Evolutionary conservation across 1,140 invertebrate species (phyloP).

Genomic region (Diorhabda sublineata): DNA sequence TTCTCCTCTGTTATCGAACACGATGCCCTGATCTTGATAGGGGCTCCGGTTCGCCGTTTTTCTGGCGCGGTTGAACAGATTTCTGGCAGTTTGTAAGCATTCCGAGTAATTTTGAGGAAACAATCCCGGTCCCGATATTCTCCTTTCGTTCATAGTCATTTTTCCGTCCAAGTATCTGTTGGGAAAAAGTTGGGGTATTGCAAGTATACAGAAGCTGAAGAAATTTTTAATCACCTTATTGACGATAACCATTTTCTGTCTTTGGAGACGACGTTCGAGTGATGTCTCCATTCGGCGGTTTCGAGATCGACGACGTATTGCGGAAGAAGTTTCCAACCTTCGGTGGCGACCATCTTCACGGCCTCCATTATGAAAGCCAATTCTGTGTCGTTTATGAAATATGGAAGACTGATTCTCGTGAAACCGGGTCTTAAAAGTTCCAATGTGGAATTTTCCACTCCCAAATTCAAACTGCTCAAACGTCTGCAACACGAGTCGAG

Average conservation of each 20-base stretch:
- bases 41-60: constrained; percentile 72
- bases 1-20: constrained; percentile 62
- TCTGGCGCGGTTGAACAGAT: constrained; percentile 71
- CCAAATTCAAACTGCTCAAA: constrained; percentile 58
- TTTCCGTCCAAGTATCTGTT: constrained; percentile 57
- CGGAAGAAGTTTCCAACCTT: constrained; percentile 86
- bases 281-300: constrained; percentile 87
- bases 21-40: constrained; percentile 66
- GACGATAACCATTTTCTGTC: constrained; percentile 78
- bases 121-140: constrained; percentile 62
- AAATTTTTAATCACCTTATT: constrained; percentile 57
- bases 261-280: constrained; percentile 71
- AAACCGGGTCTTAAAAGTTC: constrained; percentile 85
- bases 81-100: constrained; percentile 71
- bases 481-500: constrained; percentile 43
- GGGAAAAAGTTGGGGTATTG: background rate
- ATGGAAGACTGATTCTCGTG: constrained; percentile 79
- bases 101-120: constrained; percentile 70
- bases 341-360: constrained; percentile 79
- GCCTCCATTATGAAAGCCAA: constrained; percentile 80
- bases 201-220: background rate
- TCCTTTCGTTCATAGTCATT: constrained; percentile 66
- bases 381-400: constrained; percentile 76
- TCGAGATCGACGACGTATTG: constrained; percentile 82
- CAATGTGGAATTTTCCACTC: constrained; percentile 58